Percentiles rank a stretch among this genome's conserved stretches.
Conservation (phyloP, 2,113 vertebrate species). For the Hypanus sabinus region DNA sequence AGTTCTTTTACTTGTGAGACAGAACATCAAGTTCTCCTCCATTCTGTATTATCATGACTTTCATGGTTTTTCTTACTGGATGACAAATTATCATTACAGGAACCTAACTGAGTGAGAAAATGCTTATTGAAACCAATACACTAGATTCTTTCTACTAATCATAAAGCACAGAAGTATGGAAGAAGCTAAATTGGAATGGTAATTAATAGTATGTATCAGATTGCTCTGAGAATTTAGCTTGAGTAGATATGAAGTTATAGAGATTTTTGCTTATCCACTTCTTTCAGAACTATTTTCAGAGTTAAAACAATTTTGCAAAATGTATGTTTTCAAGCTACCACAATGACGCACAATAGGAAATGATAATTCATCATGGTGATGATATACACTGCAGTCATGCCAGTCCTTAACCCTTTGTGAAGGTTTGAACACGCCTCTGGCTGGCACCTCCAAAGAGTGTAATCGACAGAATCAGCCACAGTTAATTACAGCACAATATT, state of each 20-base stretch:
- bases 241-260: background rate
- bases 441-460: constrained; percentile 3
- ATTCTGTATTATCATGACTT: background rate
- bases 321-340: background rate
- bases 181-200: background rate
- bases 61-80: background rate
- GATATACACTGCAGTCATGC: background rate
- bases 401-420: background rate
- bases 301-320: background rate
- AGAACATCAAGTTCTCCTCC: background rate
- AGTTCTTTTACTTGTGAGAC: background rate
- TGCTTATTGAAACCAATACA: background rate
- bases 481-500: background rate
- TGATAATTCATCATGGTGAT: background rate
- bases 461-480: background rate
- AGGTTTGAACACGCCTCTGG: constrained; percentile 23
- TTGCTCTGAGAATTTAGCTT: background rate
- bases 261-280: background rate
- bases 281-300: background rate
- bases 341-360: background rate
- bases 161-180: background rate
- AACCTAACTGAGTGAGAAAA: background rate
- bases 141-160: background rate
- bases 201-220: background rate
- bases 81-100: background rate